Base-by-base conservation (phyloP, 2,888 invertebrate genomes). In the Torymus tubicola region DNA sequence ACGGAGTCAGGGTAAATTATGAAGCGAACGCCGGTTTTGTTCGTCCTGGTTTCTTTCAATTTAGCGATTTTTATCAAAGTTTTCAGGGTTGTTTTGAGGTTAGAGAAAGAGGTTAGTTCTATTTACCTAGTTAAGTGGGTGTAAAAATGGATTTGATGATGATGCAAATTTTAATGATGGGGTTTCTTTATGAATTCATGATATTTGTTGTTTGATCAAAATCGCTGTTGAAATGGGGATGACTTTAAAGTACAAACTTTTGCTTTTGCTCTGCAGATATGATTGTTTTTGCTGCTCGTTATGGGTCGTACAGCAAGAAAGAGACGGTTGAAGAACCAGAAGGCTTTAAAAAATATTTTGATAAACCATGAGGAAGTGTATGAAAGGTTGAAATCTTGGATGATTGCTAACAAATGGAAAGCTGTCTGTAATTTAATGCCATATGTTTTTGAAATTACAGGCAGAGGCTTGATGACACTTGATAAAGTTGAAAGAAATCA, bases 401-500 rank as follows among this genome's bases (percentile, higher is more conserved):
- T 90, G 86, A 64, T 82, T 77, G 80, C 71, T 8, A 73, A 86
- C 42, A 84, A 86, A 71, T 87, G 87, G 86, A 83, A 70, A 57
- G 82, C 85, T 13, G 81, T 81, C 71, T 84, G 82, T 76, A 31
- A 86, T 81, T 85, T 89, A 78, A 79, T 81, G 61, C 87, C 88
- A 21, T 79, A 82, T 70, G 86, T 92, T 78, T 96, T 96, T 89
- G 83, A 91, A 42, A 87, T 91, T 12, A 96, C 96, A 5, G 96
- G 96, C 11, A 93, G 97, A 77, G 97, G 97, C 24, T 91, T 97
- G 31, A 92, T 92, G 69, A 94, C 93, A 52, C 83, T 88, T 67
- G 86, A 87, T 58, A 82, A 87, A 18, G 86, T 92, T 31, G 76
- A 86, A 52, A 24, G 87, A 91, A 87, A 93, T 64, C 94, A 89